phyloP scores from a whole-genome alignment of 2,113 vertebrate genomes.

The Malurus cyaneus region DNA sequence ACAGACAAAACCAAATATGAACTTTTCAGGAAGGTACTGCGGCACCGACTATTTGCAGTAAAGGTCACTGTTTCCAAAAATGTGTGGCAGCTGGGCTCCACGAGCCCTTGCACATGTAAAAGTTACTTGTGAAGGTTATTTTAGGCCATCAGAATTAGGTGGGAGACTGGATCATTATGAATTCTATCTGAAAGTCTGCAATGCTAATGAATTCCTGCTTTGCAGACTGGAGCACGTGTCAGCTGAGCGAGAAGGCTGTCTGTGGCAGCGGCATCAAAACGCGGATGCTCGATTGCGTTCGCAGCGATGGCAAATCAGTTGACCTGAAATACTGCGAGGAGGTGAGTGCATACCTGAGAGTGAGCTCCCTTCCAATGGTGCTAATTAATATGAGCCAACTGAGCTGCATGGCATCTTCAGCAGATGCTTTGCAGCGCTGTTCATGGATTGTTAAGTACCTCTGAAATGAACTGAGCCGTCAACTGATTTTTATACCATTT shows the following conservation, averaged over 20 bases:
- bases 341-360: slow-evolving; percentile 76
- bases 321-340: slow-evolving; percentile 91
- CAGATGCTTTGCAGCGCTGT: slow-evolving; percentile 61
- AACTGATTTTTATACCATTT: slow-evolving; percentile 58
- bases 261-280: slow-evolving; percentile 94
- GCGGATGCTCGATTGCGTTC: slow-evolving; percentile 95
- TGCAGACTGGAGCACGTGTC: slow-evolving; percentile 97
- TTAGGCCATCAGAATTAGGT: background rate
- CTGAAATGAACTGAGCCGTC: slow-evolving; percentile 44
- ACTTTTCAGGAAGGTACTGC: background rate
- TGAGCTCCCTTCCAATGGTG: background rate
- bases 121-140: background rate
- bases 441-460: slow-evolving; percentile 49
- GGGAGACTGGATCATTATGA: background rate
- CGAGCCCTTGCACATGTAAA: background rate
- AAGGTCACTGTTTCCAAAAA: background rate
- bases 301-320: slow-evolving; percentile 94
- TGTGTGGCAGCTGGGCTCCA: accelerated
- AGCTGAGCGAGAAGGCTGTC: slow-evolving; percentile 91
- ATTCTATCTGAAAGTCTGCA: background rate
- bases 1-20: background rate
- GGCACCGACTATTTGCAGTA: background rate
- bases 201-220: background rate
- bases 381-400: slow-evolving; percentile 43
- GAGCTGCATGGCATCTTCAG: background rate